Base-by-base conservation (phyloP, 2,797 vertebrate species). In the Mallotus villosus region DNA sequence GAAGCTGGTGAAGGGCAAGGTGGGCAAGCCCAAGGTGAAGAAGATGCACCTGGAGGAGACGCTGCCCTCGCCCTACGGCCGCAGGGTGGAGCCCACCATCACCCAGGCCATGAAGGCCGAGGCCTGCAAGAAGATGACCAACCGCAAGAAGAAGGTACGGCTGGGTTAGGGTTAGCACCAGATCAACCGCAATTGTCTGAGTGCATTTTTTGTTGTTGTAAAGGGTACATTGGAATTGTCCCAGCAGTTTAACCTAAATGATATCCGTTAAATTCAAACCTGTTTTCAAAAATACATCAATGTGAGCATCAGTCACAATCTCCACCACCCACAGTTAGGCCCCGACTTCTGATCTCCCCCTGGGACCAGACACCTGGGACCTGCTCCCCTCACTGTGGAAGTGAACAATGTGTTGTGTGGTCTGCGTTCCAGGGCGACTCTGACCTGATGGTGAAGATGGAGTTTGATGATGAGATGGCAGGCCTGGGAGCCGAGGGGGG, bases 31-130 rank as follows among this genome's bases (percentile, higher is more conserved):
- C 67, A 99, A 99, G 86, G 92, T 90, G 58, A 98, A 97, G 92
- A 99, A 96, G 86, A 81, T 98, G 85, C 95, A 96, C 59, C 78
- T 99, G 81, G 96, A 98, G 84, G 97, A 99, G 91, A 99, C 97
- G 0, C 78, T 97, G 91, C 97, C 97, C 0, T 98, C 97, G 0
- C 95, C 95, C 0, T 97, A 91, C 37, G 97, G 95, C 2, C 95
- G 97, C 77, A 92, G 97, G 85, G 90, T 99, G 81, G 94, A 96
- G 75, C 97, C 97, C 4, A 95, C 97, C 27, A 92, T 96, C 70
- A 95, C 94, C 1, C 92, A 91, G 76, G 92, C 95, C 27, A 93
- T 97, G 92, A 97, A 96, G 83, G 91, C 96, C 7, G 97, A 99
- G 63, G 92, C 94, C 63, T 94, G 94, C 82, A 99, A 94, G 90